A percentile compares a stretch with the other conserved stretches of the same genome.
These are phyloP conservation scores for Onychomys leucogaster DNA, from an alignment of 2,797 vertebrate species.

Conservation along the genomic window DNA sequence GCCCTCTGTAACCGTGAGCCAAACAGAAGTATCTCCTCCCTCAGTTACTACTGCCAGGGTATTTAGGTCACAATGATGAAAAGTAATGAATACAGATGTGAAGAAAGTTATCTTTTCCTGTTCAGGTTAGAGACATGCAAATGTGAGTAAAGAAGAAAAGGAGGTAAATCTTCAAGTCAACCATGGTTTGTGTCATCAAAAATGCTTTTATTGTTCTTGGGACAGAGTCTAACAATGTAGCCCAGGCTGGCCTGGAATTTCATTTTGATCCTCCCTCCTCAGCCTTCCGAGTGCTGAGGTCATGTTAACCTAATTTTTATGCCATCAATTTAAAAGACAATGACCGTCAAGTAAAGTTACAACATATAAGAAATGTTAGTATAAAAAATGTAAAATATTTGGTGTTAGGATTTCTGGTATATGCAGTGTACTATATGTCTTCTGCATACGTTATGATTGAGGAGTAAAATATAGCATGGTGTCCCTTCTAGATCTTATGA, in stretches of 20 bases:
- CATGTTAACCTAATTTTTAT: background rate
- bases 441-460: background rate
- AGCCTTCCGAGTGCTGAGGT: background rate
- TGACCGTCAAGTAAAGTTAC: constrained; percentile 15
- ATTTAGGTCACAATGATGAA: background rate
- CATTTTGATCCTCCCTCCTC: background rate
- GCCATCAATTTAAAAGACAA: background rate
- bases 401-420: background rate
- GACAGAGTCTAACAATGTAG: background rate
- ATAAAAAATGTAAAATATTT: constrained; percentile 1
- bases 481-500: background rate
- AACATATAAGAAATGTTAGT: background rate
- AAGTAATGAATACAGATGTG: background rate
- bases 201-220: background rate
- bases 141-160: background rate
- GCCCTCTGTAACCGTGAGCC: background rate
- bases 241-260: background rate
- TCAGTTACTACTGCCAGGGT: background rate
- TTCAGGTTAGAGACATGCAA: background rate
- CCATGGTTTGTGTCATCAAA: background rate
- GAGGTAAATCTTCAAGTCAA: background rate
- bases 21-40: background rate
- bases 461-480: background rate
- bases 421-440: background rate
- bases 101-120: background rate